Conservation (phyloP, 2,797 vertebrate genomes). For the Spondyliosoma cantharus region DNA sequence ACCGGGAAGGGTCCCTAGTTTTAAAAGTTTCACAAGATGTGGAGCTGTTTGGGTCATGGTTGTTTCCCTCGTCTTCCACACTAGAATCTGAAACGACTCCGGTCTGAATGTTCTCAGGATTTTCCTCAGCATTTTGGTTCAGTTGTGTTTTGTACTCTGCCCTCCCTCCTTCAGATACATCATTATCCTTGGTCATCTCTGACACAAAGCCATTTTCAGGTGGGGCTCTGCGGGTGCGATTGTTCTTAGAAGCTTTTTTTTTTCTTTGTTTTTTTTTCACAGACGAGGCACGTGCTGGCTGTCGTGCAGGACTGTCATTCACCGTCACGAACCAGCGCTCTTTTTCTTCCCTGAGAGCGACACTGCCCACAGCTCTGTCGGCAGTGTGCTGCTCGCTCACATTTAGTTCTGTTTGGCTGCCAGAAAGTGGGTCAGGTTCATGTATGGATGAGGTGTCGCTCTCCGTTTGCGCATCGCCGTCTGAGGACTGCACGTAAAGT, state of each 20-base stretch:
- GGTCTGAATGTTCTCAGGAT: not conserved
- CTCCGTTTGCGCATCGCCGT: constrained; percentile 31
- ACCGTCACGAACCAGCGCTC: constrained; percentile 87
- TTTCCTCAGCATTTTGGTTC: constrained; percentile 23
- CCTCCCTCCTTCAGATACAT: constrained; percentile 20
- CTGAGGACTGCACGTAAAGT: constrained; percentile 22
- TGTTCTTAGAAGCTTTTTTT: constrained; percentile 68
- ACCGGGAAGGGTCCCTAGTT: not conserved
- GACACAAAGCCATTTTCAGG: constrained; percentile 19
- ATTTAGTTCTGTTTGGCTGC: constrained; percentile 16
- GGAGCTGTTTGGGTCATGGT: constrained; percentile 27
- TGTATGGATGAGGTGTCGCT: constrained; percentile 26
- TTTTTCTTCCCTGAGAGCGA: constrained; percentile 66
- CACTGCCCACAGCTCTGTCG: constrained; percentile 33
- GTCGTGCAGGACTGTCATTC: constrained; percentile 61
- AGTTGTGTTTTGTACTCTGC: not conserved
- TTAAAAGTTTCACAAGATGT: not conserved
- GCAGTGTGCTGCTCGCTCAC: constrained; percentile 21
- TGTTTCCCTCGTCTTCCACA: constrained; percentile 20
- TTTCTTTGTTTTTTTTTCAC: constrained; percentile 78
- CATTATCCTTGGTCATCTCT: constrained; percentile 11
- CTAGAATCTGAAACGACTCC: constrained; percentile 25
- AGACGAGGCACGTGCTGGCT: constrained; percentile 9
- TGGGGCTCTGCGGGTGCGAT: not conserved
- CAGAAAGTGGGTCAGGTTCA: constrained; percentile 39